Evolutionary conservation across 64 coral and sea anemone genomes (phyloP).

Genomic region (Actinia tenebrosa): DNA sequence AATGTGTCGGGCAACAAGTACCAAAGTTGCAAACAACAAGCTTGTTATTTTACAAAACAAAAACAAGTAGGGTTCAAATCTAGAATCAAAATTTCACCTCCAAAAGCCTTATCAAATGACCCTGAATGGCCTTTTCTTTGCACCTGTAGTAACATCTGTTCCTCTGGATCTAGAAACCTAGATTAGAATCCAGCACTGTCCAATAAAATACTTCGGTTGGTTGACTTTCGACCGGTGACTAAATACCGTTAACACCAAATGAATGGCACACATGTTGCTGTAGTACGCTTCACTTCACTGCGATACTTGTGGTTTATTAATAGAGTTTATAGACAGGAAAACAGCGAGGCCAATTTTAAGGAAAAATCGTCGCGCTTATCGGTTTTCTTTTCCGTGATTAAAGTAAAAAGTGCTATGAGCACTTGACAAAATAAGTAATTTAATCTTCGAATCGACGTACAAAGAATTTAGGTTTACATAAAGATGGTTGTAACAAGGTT

Average conservation of each 20-base stretch:
- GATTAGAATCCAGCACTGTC: constrained; percentile 10
- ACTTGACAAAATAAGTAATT: background rate
- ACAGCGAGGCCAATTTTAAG: background rate
- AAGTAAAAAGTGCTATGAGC: constrained; percentile 13
- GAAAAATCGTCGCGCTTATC: background rate
- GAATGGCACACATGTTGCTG: constrained; percentile 1
- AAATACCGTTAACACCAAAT: background rate
- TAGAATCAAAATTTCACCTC: background rate
- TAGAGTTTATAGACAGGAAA: background rate
- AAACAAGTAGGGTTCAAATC: background rate
- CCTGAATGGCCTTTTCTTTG: background rate
- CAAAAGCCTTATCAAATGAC: background rate
- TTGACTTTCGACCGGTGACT: constrained; percentile 17
- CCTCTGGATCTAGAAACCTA: background rate
- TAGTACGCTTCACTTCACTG: constrained; percentile 16
- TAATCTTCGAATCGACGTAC: background rate
- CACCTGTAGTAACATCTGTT: background rate
- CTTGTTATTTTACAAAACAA: background rate
- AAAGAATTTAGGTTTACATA: background rate
- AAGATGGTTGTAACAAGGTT: background rate
- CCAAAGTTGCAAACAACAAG: background rate
- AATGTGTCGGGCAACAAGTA: background rate
- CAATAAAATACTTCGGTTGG: constrained; percentile 5
- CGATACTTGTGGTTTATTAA: constrained; percentile 12
- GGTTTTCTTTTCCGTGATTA: background rate